phyloP scores from a whole-genome alignment of 1,140 invertebrate species.

The Drosophila insularis region DNA sequence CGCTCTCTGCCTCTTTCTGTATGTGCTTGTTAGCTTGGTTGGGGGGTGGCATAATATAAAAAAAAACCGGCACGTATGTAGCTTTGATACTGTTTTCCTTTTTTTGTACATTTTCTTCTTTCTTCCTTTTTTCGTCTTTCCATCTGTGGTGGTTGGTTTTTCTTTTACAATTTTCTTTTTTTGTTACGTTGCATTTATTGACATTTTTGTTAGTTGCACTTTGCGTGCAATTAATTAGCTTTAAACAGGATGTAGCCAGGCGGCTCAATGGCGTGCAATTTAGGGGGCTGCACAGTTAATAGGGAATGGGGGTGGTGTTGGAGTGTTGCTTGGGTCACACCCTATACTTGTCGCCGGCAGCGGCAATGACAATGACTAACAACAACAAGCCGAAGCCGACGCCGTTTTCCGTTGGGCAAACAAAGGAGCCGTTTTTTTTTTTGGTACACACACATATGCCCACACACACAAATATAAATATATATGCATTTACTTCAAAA shows the following conservation, averaged over 20 bases:
- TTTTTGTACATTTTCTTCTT: conserved; percentile 34
- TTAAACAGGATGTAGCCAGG: conserved; percentile 46
- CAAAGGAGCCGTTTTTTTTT: conserved; percentile 73
- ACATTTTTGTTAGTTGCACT: conserved; percentile 57
- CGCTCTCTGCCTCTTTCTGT: neutral
- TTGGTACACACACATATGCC: conserved; percentile 28
- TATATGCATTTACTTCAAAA: conserved; percentile 16
- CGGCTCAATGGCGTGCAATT: conserved; percentile 19
- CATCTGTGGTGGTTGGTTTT: conserved; percentile 55
- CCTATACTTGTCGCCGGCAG: conserved; percentile 63
- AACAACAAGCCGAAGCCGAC: conserved; percentile 58
- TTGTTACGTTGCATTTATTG: conserved; percentile 69
- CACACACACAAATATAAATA: conserved; percentile 27
- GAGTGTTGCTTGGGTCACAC: conserved; percentile 56
- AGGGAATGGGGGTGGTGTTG: neutral
- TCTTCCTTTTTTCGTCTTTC: conserved; percentile 21
- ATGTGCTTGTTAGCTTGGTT: conserved; percentile 30
- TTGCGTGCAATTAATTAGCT: conserved; percentile 69
- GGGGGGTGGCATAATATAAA: conserved; percentile 51
- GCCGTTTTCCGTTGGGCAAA: conserved; percentile 66
- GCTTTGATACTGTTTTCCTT: conserved; percentile 58
- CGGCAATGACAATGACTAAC: conserved; percentile 58
- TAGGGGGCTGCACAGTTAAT: conserved; percentile 1
- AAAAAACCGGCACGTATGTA: conserved; percentile 44
- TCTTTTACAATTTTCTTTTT: conserved; percentile 47